Evolutionary conservation across 2,888 invertebrate species (phyloP), one percentile per base, ranked within the genome.

Genomic region (Diarsia rubi): DNA sequence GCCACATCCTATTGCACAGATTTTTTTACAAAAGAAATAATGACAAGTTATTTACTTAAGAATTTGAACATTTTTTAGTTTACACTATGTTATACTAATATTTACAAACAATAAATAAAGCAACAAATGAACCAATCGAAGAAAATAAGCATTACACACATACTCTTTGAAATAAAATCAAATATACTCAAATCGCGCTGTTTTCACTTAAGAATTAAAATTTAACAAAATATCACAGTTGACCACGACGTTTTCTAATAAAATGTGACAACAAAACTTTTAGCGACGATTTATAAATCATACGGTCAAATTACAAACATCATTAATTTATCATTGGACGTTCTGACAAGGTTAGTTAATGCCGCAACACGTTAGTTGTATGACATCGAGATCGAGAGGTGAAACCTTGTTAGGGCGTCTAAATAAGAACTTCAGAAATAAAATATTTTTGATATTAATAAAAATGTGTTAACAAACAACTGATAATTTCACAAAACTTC

Each of bases 221-320:
- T 95, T 96, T 95, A 96, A 96, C 95, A 95, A 95, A 96, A 96
- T 96, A 96, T 96, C 96, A 96, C 96, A 96, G 96, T 93, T 95
- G 94, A 95, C 96, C 95, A 96, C 96, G 96, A 96, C 93, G 94
- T 92, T 94, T 93, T 90, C 79, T 87, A 86, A 83, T 92, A 91
- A 92, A 93, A 91, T 88, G 92, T 93, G 94, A 92, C 91, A 93
- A 93, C 91, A 93, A 92, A 92, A 91, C 80, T 86, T 90, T 87
- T 88, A 90, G 87, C 87, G 88, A 91, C 87, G 90, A 88, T 86
- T 87, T 83, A 86, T 86, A 85, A 86, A 86, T 86, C 85, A 88
- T 86, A 77, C 78, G 78, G 80, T 83, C 77, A 84, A 90, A 88
- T 88, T 79, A 87, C 24, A 24, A 72, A 81, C 70, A 80, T 73